Conservation (phyloP, 2,888 invertebrate species). For the Coleophora flavipennella region DNA sequence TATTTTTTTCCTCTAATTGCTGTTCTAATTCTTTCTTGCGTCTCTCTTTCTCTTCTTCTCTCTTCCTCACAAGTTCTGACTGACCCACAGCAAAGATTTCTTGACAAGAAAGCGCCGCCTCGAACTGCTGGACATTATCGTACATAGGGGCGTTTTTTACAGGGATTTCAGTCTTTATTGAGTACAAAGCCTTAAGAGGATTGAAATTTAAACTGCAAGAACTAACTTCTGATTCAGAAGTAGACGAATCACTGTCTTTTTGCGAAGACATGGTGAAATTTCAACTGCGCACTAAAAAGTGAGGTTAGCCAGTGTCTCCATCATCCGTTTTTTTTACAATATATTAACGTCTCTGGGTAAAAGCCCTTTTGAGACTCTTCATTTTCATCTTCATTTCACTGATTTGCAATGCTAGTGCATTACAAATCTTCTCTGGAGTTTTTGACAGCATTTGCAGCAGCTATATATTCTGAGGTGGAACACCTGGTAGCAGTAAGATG, state of each 20-base stretch:
- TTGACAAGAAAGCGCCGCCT: conserved; percentile 29
- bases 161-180: conserved; percentile 67
- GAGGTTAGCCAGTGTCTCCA: conserved; percentile 4
- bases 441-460: too few species aligned
- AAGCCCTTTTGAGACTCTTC: too few species aligned
- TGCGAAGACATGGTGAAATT: conserved; percentile 33
- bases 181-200: conserved; percentile 79
- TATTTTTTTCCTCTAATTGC: conserved; percentile 46
- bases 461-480: too few species aligned
- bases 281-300: conserved; percentile 5
- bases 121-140: conserved; percentile 79
- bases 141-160: conserved; percentile 72
- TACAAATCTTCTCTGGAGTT: too few species aligned
- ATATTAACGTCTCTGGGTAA: too few species aligned
- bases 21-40: conserved; percentile 31
- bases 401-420: too few species aligned
- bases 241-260: conserved; percentile 43
- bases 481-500: too few species aligned
- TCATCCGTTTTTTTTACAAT: too few species aligned
- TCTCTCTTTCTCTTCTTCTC: conserved; percentile 42
- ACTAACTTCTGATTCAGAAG: conserved; percentile 55
- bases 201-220: conserved; percentile 72
- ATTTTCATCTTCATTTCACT: too few species aligned
- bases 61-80: conserved; percentile 33
- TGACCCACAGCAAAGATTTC: conserved; percentile 39